Percentiles rank a stretch among this genome's conserved stretches.
Evolutionary conservation across 92 coral and sea anemone species (phyloP).

Genomic region (Epizoanthus illoricatus): DNA sequence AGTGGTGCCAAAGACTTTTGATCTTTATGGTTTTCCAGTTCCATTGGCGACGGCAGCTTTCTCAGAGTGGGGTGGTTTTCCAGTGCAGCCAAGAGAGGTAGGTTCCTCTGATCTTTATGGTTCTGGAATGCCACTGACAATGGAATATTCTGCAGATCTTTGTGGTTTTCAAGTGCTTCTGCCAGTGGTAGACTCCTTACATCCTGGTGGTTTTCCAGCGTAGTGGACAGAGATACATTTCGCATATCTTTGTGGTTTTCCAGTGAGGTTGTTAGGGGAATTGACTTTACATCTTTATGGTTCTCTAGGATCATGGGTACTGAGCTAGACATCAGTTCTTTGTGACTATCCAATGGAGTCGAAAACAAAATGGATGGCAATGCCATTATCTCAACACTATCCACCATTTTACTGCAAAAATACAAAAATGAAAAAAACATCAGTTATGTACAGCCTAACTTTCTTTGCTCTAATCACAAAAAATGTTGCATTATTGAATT

Average conservation of each 20-base stretch:
- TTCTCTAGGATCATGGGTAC: neutral
- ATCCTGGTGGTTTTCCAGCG: slow-evolving; percentile 15
- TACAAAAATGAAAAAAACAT: neutral
- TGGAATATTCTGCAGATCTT: too few relatives aligned
- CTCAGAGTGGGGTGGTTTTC: neutral
- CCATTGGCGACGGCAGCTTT: neutral
- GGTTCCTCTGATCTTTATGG: neutral
- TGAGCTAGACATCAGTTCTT: neutral
- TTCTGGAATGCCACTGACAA: neutral
- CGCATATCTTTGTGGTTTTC: slow-evolving; percentile 6
- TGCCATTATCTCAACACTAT: neutral
- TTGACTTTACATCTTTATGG: neutral
- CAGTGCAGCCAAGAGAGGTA: neutral
- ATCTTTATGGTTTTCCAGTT: too few relatives aligned
- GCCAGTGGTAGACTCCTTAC: too few relatives aligned
- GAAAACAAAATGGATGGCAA: slow-evolving; percentile 12
- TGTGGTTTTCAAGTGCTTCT: too few relatives aligned
- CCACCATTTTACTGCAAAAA: slow-evolving; percentile 13
- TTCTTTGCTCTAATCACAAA: too few relatives aligned
- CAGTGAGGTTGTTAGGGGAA: neutral
- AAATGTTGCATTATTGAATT: too few relatives aligned
- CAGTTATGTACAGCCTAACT: too few relatives aligned
- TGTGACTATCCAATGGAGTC: neutral
- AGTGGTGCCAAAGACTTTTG: neutral
- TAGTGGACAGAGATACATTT: neutral